A percentile compares a stretch with the other conserved stretches of the same genome.
Evolutionary conservation across 2,888 invertebrate species (phyloP).

Genomic region (Eulithis testata): DNA sequence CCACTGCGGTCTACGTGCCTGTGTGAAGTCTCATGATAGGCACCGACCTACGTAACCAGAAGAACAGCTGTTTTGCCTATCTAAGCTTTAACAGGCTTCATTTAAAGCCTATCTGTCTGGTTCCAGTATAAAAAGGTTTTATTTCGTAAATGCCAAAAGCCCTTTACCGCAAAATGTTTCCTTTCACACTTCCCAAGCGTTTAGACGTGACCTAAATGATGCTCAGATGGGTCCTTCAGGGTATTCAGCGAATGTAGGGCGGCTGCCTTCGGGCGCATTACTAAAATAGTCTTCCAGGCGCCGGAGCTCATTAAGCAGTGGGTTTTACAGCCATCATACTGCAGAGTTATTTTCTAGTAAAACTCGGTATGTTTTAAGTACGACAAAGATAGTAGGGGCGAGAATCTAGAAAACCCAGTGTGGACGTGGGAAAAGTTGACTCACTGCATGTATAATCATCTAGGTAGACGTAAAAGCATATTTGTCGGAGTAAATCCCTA

Average conservation of each 20-base stretch:
- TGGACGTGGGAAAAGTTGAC: too few relatives aligned
- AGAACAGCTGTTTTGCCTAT: too few relatives aligned
- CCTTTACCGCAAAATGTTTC: conserved; percentile 25
- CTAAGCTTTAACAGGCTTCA: too few relatives aligned
- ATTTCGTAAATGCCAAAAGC: conserved; percentile 21
- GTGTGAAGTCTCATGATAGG: too few relatives aligned
- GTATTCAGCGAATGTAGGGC: conserved; percentile 54
- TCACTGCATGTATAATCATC: too few relatives aligned
- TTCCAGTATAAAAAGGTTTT: background rate
- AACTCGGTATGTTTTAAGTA: background rate
- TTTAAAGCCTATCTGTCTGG: too few relatives aligned
- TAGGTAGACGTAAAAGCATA: too few relatives aligned
- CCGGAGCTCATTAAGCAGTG: conserved; percentile 13
- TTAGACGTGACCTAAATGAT: conserved; percentile 62
- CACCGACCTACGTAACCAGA: too few relatives aligned
- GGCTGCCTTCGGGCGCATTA: conserved; percentile 42
- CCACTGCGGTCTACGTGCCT: too few relatives aligned
- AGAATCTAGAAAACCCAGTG: too few relatives aligned
- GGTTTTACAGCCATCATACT: conserved; percentile 14
- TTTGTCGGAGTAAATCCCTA: too few relatives aligned
- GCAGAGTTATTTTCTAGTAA: background rate
- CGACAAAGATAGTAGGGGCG: too few relatives aligned
- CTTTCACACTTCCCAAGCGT: conserved; percentile 35
- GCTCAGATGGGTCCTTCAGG: conserved; percentile 53
- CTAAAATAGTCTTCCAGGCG: conserved; percentile 30